These are phyloP conservation scores for Oeneis ivallda DNA, from an alignment of 2,888 invertebrate genomes.

Conservation along the genomic window DNA sequence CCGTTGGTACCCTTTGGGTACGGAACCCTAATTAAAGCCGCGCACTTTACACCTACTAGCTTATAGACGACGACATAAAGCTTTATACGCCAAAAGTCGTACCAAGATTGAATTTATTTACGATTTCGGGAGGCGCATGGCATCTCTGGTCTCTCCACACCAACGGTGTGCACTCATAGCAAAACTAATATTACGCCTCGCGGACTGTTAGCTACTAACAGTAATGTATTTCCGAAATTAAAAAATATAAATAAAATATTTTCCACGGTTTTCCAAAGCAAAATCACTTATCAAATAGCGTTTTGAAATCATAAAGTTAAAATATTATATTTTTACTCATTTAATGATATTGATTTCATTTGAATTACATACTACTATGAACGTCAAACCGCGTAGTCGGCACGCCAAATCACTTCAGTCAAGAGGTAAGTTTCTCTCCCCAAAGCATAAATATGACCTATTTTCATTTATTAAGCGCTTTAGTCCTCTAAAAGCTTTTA, in stretches of 20 bases:
- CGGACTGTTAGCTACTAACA: too few species aligned
- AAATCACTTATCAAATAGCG: constrained; percentile 9
- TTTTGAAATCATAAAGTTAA: constrained; percentile 27
- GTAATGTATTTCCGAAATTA: not conserved
- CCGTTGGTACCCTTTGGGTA: too few species aligned
- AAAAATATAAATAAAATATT: not conserved
- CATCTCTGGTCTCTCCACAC: too few species aligned
- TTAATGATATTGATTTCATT: constrained; percentile 29
- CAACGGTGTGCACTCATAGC: too few species aligned
- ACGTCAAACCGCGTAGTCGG: constrained; percentile 35
- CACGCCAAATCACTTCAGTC: constrained; percentile 39
- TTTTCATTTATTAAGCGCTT: constrained; percentile 42
- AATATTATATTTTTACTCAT: constrained; percentile 13
- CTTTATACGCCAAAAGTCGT: too few species aligned
- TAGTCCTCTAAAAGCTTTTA: constrained; percentile 42
- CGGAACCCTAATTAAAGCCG: too few species aligned
- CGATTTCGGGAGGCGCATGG: too few species aligned
- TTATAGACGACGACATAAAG: too few species aligned
- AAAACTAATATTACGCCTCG: too few species aligned
- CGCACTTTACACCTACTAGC: too few species aligned
- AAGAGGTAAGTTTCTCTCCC: constrained; percentile 40
- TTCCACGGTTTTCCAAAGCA: not conserved
- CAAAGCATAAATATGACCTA: constrained; percentile 43
- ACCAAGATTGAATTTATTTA: too few species aligned
- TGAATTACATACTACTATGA: constrained; percentile 37